phyloP scores from a whole-genome alignment of 1,140 invertebrate species.

The Mactra quadrangularis region DNA sequence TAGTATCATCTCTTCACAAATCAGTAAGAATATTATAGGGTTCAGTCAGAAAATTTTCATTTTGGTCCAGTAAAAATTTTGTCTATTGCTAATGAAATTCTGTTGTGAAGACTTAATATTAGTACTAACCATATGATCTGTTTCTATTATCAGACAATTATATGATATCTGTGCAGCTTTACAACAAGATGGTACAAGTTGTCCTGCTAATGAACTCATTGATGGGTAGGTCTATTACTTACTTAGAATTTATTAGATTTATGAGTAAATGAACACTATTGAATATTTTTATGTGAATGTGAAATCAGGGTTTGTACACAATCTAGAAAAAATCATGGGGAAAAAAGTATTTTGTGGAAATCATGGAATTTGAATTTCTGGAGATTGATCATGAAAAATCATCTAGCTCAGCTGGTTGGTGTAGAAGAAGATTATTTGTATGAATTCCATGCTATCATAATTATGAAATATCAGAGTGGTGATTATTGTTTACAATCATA shows the following conservation, averaged over 20 bases:
- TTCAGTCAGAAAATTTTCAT: no score
- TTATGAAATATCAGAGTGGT: neutral
- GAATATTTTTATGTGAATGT: neutral
- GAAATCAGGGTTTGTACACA: neutral
- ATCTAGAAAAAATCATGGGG: no score
- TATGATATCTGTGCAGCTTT: conserved; percentile 53
- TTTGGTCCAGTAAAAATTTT: no score
- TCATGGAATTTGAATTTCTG: no score
- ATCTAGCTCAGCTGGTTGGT: neutral
- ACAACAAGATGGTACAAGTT: neutral
- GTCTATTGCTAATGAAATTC: no score
- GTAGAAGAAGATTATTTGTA: neutral
- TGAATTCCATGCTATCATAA: neutral
- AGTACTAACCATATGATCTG: no score
- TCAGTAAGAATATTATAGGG: no score
- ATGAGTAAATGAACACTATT: neutral
- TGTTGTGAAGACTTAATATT: no score
- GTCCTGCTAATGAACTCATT: conserved; percentile 21
- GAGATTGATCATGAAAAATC: no score
- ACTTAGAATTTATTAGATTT: neutral
- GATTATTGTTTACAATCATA: neutral
- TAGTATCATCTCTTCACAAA: no score
- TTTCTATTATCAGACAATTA: conserved; percentile 29
- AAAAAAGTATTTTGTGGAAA: no score
- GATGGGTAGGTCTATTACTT: neutral